Percentiles rank a stretch among this genome's conserved stretches.
These are phyloP conservation scores for Ficedula albicollis DNA, from an alignment of 2,797 vertebrate species.

Conservation along the genomic window DNA sequence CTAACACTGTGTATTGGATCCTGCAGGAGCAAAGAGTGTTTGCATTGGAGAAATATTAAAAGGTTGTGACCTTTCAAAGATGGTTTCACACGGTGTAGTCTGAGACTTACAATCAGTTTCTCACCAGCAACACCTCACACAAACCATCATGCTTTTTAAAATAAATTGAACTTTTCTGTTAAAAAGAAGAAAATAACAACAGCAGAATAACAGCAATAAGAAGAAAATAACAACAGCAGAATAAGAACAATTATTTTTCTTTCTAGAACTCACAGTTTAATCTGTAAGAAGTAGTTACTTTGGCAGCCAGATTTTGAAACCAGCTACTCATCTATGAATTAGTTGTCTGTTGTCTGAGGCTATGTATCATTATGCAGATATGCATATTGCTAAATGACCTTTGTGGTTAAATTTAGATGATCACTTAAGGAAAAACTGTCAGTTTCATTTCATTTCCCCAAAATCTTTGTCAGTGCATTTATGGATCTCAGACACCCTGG, in stretches of 20 bases:
- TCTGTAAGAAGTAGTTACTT: background rate
- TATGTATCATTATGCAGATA: background rate
- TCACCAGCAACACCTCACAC: background rate
- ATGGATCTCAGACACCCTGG: background rate
- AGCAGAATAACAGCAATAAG: background rate
- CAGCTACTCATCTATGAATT: background rate
- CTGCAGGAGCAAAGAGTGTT: background rate
- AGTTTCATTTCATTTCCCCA: conserved; percentile 1
- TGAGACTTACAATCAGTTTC: background rate
- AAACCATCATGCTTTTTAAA: background rate
- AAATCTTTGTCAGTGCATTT: conserved; percentile 1
- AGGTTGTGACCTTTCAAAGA: background rate
- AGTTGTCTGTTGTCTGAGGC: background rate
- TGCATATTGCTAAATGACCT: conserved; percentile 6
- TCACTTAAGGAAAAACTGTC: conserved; percentile 12
- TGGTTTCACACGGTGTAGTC: background rate
- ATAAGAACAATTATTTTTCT: background rate
- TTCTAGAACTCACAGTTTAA: background rate
- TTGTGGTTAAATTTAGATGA: conserved; percentile 24
- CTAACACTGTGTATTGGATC: background rate
- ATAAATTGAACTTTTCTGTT: background rate
- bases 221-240: background rate
- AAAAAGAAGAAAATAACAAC: background rate
- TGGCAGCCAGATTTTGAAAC: background rate
- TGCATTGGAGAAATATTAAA: background rate